Conservation (phyloP, 64 coral and sea anemone species). For the Pocillopora damicornis region DNA sequence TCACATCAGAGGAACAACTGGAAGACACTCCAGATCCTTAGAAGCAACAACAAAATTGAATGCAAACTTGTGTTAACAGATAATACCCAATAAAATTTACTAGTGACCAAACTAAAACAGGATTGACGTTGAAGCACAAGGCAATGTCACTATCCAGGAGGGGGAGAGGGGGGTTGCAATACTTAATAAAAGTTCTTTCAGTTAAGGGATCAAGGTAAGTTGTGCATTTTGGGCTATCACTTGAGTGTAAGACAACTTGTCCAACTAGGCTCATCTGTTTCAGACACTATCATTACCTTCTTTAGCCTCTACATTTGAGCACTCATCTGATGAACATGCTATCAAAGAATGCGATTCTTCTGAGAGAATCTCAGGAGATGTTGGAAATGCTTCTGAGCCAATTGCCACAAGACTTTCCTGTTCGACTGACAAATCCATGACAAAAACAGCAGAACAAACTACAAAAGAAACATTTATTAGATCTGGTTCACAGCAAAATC, state of each 20-base stretch:
- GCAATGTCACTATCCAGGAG: too few species aligned
- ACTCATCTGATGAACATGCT: conserved; percentile 1
- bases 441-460: background rate
- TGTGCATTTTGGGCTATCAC: too few species aligned
- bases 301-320: background rate
- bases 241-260: background rate
- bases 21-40: background rate
- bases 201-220: too few species aligned
- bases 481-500: background rate
- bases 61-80: background rate
- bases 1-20: background rate
- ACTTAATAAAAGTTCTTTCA: too few species aligned
- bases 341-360: conserved; percentile 28
- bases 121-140: too few species aligned
- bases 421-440: conserved; percentile 26
- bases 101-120: too few species aligned
- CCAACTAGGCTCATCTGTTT: background rate
- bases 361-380: conserved; percentile 18
- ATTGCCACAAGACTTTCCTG: conserved; percentile 11
- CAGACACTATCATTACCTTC: background rate
- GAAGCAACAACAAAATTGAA: background rate
- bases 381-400: conserved; percentile 15
- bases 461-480: background rate
- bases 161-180: too few species aligned
- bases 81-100: too few species aligned